phyloP scores from a whole-genome alignment of 2,888 invertebrate species.

The Zeuzera pyrina region DNA sequence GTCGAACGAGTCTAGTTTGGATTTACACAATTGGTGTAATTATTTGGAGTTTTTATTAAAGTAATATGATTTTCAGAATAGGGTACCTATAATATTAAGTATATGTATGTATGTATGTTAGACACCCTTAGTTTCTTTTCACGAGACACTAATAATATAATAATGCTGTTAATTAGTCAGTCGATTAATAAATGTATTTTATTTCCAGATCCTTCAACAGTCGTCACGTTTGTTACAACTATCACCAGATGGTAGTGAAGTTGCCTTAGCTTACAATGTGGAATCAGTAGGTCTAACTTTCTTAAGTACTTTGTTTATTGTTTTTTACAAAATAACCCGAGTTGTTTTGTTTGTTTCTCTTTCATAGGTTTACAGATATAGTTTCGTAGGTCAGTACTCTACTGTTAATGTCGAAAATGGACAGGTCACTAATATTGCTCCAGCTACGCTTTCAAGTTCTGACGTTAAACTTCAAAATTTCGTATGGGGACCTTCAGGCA shows the following conservation, averaged over 20 bases:
- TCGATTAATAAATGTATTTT: too few relatives aligned
- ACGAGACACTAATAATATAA: too few relatives aligned
- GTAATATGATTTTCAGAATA: too few relatives aligned
- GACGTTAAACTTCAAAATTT: conserved; percentile 77
- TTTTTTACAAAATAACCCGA: not conserved
- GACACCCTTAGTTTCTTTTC: conserved; percentile 4
- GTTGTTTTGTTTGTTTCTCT: not conserved
- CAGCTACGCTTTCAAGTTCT: conserved; percentile 27
- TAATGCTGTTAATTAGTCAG: too few relatives aligned
- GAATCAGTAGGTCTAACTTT: conserved; percentile 34
- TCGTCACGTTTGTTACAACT: conserved; percentile 41
- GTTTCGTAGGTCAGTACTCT: conserved; percentile 82
- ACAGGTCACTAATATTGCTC: conserved; percentile 35
- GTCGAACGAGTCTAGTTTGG: too few relatives aligned
- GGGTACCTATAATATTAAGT: too few relatives aligned
- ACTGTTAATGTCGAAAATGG: conserved; percentile 76
- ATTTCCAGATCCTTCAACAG: conserved; percentile 44
- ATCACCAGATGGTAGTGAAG: conserved; percentile 37
- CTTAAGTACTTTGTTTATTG: not conserved
- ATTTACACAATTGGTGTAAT: not conserved
- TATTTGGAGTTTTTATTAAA: not conserved
- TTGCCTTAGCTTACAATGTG: conserved; percentile 41
- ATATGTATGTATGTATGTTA: too few relatives aligned
- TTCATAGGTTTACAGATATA: conserved; percentile 83
- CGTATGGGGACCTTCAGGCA: conserved; percentile 85